Conservation (phyloP, 2,888 invertebrate genomes). For the Drosophila bunnanda region DNA sequence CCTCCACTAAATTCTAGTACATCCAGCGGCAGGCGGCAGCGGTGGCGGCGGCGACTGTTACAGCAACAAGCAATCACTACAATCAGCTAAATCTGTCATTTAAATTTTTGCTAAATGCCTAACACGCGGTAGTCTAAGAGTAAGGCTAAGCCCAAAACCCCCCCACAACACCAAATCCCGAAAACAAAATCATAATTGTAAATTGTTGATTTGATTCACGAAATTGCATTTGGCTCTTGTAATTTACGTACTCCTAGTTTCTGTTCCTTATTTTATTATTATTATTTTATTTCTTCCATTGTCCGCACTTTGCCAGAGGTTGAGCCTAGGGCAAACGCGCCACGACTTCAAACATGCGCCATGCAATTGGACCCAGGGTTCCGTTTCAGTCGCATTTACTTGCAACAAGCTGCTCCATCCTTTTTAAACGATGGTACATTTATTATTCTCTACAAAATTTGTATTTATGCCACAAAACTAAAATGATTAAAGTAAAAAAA, state of each 20-base stretch:
- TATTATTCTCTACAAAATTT: constrained; percentile 18
- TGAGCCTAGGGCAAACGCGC: constrained; percentile 60
- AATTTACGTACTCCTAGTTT: constrained; percentile 5
- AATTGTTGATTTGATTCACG: constrained; percentile 22
- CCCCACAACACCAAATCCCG: background rate
- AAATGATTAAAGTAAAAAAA: constrained; percentile 31
- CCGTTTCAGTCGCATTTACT: constrained; percentile 68
- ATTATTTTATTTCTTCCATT: background rate
- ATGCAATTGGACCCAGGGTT: constrained; percentile 57
- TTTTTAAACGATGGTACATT: constrained; percentile 12
- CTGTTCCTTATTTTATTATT: constrained; percentile 10
- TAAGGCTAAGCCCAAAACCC: constrained; percentile 8
- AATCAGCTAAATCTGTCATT: constrained; percentile 13
- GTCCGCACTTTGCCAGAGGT: constrained; percentile 48
- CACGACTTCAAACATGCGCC: constrained; percentile 28
- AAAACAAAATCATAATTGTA: constrained; percentile 10
- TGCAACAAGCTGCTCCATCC: constrained; percentile 35
- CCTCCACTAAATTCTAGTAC: constrained; percentile 44
- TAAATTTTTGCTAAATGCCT: constrained; percentile 9
- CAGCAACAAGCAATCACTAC: constrained; percentile 21
- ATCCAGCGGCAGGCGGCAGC: background rate
- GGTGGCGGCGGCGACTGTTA: background rate
- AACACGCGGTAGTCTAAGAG: constrained; percentile 12
- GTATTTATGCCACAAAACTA: constrained; percentile 45
- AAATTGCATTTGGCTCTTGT: constrained; percentile 20